Percentiles rank a stretch among this genome's conserved stretches.
Evolutionary conservation across 1,140 invertebrate species (phyloP).

Genomic region (Argopecten irradians): DNA sequence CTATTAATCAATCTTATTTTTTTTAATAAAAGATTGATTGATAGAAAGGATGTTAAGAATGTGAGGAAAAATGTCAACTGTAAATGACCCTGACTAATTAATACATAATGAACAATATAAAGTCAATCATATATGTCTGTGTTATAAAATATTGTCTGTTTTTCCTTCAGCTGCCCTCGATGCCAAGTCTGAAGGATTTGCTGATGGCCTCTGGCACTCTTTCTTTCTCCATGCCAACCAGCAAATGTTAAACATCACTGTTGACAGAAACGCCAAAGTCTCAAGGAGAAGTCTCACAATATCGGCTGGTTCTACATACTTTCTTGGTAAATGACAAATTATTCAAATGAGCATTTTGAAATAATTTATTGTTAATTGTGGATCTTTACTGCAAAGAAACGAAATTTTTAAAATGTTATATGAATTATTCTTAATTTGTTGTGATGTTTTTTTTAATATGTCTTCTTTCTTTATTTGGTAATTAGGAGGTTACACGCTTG

Average conservation of each 20-base stretch:
- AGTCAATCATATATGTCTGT: too few relatives aligned
- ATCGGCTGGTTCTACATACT: slow-evolving; percentile 56
- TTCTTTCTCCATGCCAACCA: slow-evolving; percentile 66
- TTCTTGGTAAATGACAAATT: slow-evolving; percentile 69
- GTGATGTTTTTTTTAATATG: neutral
- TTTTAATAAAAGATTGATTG: too few relatives aligned
- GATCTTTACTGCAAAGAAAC: neutral
- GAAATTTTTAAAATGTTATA: neutral
- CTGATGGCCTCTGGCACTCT: slow-evolving; percentile 76
- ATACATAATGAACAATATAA: too few relatives aligned
- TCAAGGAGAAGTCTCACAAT: slow-evolving; percentile 63
- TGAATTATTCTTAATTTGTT: neutral
- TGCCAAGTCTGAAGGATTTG: slow-evolving; percentile 64
- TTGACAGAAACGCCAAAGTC: slow-evolving; percentile 71
- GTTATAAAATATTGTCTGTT: neutral
- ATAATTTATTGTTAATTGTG: neutral
- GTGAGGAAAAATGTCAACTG: too few relatives aligned
- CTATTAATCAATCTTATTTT: too few relatives aligned
- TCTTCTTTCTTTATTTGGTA: neutral
- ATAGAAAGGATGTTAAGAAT: too few relatives aligned
- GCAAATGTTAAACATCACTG: slow-evolving; percentile 71
- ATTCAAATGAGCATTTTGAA: neutral
- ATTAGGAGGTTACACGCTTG: slow-evolving; percentile 66
- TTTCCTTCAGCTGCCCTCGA: slow-evolving; percentile 66
- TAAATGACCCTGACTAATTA: too few relatives aligned